phyloP scores from a whole-genome alignment of 2,888 invertebrate genomes.

The Troides oblongomaculatus region DNA sequence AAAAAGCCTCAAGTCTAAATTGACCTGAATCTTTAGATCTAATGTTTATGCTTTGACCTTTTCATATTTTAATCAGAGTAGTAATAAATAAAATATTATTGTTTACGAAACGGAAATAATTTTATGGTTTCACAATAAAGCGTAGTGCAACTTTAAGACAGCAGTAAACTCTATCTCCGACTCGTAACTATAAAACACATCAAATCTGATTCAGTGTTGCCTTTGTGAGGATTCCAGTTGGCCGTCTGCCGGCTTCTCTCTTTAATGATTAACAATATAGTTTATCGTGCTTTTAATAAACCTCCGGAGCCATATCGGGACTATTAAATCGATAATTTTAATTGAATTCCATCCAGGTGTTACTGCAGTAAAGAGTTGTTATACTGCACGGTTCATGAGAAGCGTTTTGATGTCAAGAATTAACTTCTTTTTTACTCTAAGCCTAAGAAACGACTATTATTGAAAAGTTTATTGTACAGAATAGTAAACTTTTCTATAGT shows the following conservation, averaged over 20 bases:
- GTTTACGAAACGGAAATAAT: slow-evolving; percentile 20
- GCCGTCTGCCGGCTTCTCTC: slow-evolving; percentile 49
- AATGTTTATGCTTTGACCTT: background rate
- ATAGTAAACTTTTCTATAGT: too few relatives aligned
- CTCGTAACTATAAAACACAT: slow-evolving; percentile 66
- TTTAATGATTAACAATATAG: slow-evolving; percentile 50
- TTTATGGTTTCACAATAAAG: slow-evolving; percentile 23
- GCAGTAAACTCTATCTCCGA: slow-evolving; percentile 59
- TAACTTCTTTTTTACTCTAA: background rate
- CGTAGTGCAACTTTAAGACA: slow-evolving; percentile 41
- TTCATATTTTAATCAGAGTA: background rate
- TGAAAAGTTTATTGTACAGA: too few relatives aligned
- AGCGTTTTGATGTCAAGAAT: background rate
- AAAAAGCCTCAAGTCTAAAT: background rate
- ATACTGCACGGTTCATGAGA: slow-evolving; percentile 18
- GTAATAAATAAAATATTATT: slow-evolving; percentile 3
- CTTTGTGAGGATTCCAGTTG: slow-evolving; percentile 59
- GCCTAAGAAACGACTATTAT: background rate
- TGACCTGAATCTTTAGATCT: background rate
- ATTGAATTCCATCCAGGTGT: slow-evolving; percentile 68
- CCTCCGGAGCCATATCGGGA: slow-evolving; percentile 45
- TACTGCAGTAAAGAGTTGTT: slow-evolving; percentile 48
- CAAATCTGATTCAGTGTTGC: slow-evolving; percentile 64
- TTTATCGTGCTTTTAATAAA: slow-evolving; percentile 67
- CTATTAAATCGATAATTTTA: slow-evolving; percentile 63